Evolutionary conservation across 2,113 vertebrate species (phyloP), one percentile per base, ranked within the genome.

Genomic region (Arothron firmamentum): DNA sequence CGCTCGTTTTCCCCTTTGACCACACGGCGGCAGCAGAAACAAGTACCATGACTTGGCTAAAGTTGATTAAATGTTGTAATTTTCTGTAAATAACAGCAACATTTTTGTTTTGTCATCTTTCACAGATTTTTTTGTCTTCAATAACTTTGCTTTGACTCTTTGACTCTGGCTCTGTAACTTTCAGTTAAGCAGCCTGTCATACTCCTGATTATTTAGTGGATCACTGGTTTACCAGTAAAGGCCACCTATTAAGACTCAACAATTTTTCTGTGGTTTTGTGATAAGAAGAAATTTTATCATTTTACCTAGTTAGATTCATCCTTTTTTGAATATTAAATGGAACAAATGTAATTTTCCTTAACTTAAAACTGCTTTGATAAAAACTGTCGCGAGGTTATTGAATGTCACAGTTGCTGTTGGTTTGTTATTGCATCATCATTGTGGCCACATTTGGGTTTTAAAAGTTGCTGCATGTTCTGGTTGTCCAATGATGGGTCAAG

Each of bases 21-120:
- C 66, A 65, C 50, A 18, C 23, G 59, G 50, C 5, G 59, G 60
- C 59, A 51, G 55, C 52, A 21, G 45, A 60, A 65, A 55, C 51
- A 31, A 48, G 25, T 25, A 20, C 34, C 11, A 12, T 10, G 34
- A 12, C 8, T 17, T 41, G 41, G 31, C 50, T 15, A 10, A 52
- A 21, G 21, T 23, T 16, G 1, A 23, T 4, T 12, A 23, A 52
- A 52, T 11, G 50, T 21, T 52, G 13, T 38, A 48, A 18, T 48
- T 48, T 48, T 48, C 46, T 48, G 46, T 48, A 18, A 10, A 47
- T 47, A 17, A 9, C n/a, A 45, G 13, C 19, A 51, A 51, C 4
- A 19, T 28, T 28, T 28, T 28, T 28, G 25, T 52, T 52, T 4
- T 5, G 12, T 25, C 21, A 6, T 13, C 28, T 52, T 52, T 17